phyloP scores from a whole-genome alignment of 2,888 invertebrate species.

The Cheilosia pagana region DNA sequence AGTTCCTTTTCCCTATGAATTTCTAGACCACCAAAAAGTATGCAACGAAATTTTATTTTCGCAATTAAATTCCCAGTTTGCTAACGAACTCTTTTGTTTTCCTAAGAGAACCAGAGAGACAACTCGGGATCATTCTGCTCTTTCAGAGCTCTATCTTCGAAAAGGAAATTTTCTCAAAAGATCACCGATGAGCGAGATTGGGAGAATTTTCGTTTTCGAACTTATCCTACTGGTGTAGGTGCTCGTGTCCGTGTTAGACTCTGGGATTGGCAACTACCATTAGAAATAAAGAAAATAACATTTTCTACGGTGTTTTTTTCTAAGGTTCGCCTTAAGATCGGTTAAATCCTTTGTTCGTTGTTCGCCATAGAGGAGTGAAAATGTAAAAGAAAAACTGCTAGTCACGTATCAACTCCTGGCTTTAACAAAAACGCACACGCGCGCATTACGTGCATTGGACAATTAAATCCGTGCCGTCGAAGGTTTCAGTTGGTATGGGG shows the following conservation, averaged over 20 bases:
- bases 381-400: slow-evolving; percentile 9
- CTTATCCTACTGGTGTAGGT: background rate
- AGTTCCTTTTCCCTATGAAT: background rate
- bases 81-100: slow-evolving; percentile 44
- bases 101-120: slow-evolving; percentile 30
- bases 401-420: slow-evolving; percentile 63
- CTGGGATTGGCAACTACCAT: background rate
- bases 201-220: background rate
- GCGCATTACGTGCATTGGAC: slow-evolving; percentile 5
- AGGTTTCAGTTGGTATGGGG: slow-evolving; percentile 11
- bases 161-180: too few relatives aligned
- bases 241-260: background rate
- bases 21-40: slow-evolving; percentile 19
- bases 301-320: slow-evolving; percentile 2
- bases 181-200: too few relatives aligned
- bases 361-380: background rate
- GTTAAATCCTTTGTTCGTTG: slow-evolving; percentile 47
- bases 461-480: slow-evolving; percentile 35
- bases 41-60: slow-evolving; percentile 13
- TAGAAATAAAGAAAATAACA: background rate
- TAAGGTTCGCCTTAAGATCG: background rate
- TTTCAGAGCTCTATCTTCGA: too few relatives aligned
- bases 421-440: slow-evolving; percentile 20
- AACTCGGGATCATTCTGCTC: too few relatives aligned
- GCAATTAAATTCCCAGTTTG: slow-evolving; percentile 21